A percentile compares a stretch with the other conserved stretches of the same genome.
These are phyloP conservation scores for Pogoniulus pusillus DNA, from an alignment of 2,797 vertebrate genomes.

Conservation along the genomic window DNA sequence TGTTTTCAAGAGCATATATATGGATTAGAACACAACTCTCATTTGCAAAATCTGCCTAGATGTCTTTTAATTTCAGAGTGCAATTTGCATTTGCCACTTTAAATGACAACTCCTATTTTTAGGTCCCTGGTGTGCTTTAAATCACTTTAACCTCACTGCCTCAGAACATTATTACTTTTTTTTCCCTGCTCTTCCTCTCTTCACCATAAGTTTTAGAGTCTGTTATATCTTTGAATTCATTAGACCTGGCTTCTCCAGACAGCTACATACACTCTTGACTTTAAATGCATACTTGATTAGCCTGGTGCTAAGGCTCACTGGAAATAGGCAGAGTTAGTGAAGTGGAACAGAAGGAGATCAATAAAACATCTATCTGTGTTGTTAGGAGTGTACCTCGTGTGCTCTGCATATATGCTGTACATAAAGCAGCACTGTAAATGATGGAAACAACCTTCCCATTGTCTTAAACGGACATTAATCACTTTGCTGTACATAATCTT, in stretches of 20 bases:
- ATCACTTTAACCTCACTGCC: background rate
- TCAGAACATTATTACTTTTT: background rate
- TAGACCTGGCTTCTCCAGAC: background rate
- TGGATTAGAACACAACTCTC: background rate
- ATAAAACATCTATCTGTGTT: conserved; percentile 15
- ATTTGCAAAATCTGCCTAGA: background rate
- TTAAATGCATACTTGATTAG: background rate
- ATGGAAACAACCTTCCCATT: background rate
- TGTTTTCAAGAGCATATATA: background rate
- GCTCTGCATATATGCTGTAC: background rate
- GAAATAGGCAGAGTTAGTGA: background rate
- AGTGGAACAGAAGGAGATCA: conserved; percentile 17
- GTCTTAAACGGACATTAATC: background rate
- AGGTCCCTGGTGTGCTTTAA: background rate
- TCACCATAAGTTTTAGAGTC: background rate
- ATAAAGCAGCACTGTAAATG: background rate
- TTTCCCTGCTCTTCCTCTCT: background rate
- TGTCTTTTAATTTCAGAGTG: background rate
- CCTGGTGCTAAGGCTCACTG: background rate
- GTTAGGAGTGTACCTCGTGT: background rate
- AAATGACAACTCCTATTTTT: background rate
- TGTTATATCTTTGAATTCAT: background rate
- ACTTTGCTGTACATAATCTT: background rate
- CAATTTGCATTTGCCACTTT: background rate
- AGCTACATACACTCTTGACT: background rate